Evolutionary conservation across 2,113 vertebrate species (phyloP).

Genomic region (Engystomops pustulosus): DNA sequence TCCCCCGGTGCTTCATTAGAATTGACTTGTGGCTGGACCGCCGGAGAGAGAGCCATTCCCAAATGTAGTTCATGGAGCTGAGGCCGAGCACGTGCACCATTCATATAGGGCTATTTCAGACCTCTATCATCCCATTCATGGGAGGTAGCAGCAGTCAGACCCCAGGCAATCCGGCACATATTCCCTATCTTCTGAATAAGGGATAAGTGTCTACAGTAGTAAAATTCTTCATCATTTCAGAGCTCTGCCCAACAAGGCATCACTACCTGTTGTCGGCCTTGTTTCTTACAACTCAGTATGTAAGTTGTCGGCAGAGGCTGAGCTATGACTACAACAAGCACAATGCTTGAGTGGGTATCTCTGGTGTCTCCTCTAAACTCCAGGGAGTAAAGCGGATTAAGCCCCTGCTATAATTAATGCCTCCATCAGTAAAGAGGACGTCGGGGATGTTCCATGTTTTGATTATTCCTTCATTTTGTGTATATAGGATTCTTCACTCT

Average conservation of each 20-base stretch:
- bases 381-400: conserved; percentile 62
- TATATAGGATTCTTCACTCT: conserved; percentile 70
- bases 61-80: too few relatives aligned
- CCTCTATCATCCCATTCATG: too few relatives aligned
- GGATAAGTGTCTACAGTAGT: too few relatives aligned
- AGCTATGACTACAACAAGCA: neutral
- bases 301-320: conserved; percentile 27
- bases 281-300: conserved; percentile 8
- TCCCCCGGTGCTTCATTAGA: too few relatives aligned
- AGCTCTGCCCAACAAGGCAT: neutral
- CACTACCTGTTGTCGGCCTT: conserved; percentile 11
- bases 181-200: too few relatives aligned
- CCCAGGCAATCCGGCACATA: too few relatives aligned
- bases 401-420: conserved; percentile 71
- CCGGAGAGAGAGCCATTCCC: too few relatives aligned
- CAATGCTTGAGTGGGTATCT: conserved; percentile 20
- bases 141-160: too few relatives aligned
- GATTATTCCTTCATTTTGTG: conserved; percentile 80
- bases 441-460: conserved; percentile 71
- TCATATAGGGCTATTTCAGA: too few relatives aligned
- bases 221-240: too few relatives aligned
- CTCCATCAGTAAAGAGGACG: conserved; percentile 70
- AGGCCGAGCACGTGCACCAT: too few relatives aligned
- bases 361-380: conserved; percentile 52
- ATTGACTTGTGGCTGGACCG: too few relatives aligned